Conservation (phyloP, 2,113 vertebrate genomes). For the Plotosus lineatus region DNA sequence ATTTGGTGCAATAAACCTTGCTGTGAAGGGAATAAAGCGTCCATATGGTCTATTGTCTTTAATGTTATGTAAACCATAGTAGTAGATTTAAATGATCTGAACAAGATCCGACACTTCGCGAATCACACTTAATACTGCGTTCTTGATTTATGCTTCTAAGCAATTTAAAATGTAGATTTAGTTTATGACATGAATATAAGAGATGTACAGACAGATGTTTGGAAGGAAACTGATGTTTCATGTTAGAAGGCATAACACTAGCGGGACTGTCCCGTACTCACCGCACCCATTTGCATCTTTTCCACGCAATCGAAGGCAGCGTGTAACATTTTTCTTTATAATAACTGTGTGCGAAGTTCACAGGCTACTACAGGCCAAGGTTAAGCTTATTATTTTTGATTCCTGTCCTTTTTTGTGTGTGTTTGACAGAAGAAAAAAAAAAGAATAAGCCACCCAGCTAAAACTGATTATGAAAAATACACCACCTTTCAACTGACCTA, state of each 20-base stretch:
- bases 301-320: not conserved
- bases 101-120: conserved; percentile 53
- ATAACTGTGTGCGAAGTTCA: conserved; percentile 44
- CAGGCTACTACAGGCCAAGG: conserved; percentile 68
- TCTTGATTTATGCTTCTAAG: conserved; percentile 38
- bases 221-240: not conserved
- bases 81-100: conserved; percentile 58
- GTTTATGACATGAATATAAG: conserved; percentile 31
- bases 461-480: conserved; percentile 81
- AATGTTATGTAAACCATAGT: conserved; percentile 59
- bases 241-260: not conserved
- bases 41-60: conserved; percentile 70
- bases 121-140: conserved; percentile 37
- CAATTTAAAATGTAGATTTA: conserved; percentile 40
- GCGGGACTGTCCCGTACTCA: not conserved
- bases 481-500: conserved; percentile 76
- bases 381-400: conserved; percentile 44
- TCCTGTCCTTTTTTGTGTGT: conserved; percentile 47
- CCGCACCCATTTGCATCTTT: not conserved
- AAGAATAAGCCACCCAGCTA: conserved; percentile 74
- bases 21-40: conserved; percentile 70
- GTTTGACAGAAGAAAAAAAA: conserved; percentile 60
- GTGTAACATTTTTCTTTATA: conserved; percentile 31
- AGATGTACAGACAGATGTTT: conserved; percentile 16
- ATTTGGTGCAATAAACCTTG: conserved; percentile 68